Evolutionary conservation across 2,113 vertebrate species (phyloP), one percentile per base, ranked within the genome.

Genomic region (Sander vitreus): DNA sequence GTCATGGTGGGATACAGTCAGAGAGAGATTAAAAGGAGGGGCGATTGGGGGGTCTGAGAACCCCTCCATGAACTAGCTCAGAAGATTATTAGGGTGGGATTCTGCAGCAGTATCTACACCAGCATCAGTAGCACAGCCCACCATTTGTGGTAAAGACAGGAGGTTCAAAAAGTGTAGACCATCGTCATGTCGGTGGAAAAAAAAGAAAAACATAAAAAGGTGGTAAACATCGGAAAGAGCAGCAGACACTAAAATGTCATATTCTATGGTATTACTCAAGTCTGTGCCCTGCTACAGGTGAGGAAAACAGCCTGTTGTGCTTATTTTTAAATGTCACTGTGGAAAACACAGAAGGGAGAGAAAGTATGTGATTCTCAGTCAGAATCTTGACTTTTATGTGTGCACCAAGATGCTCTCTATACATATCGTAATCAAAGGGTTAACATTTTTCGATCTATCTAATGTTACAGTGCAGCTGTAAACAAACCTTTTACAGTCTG

Each of bases 1-100:
- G n/a, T 72, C 60, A 83, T 67, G 81, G 77, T 88, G 89, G 87
- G 87, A 88, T 66, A 82, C 88, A 93, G 86, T 93, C 91, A 93
- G 73, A 92, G 5, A 86, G 89, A 88, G 81, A 91, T 43, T 69
- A 39, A 59, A 66, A 21, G 23, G 19, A 23, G 19, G 25, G 30
- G 51, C 25, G 23, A 1, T 27, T 39, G 39, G 72, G 75, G 77
- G 62, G 65, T 78, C 76, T 86, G 63, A 68, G 36, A 89, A 86
- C 85, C 57, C 16, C 64, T 72, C 54, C 25, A 4, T 81, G 15
- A 73, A 57, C 33, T 33, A 45, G 47, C 36, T 64, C 19, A 36
- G 16, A 11, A n/a, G 51, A 43, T 33, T 76, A 6, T 69, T 27
- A 33, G 6, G 51, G 71, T 76, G 74, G 58, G 82, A 58, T 74